These are phyloP conservation scores for Paraplagusia blochii DNA, from an alignment of 2,113 vertebrate species.

Conservation along the genomic window DNA sequence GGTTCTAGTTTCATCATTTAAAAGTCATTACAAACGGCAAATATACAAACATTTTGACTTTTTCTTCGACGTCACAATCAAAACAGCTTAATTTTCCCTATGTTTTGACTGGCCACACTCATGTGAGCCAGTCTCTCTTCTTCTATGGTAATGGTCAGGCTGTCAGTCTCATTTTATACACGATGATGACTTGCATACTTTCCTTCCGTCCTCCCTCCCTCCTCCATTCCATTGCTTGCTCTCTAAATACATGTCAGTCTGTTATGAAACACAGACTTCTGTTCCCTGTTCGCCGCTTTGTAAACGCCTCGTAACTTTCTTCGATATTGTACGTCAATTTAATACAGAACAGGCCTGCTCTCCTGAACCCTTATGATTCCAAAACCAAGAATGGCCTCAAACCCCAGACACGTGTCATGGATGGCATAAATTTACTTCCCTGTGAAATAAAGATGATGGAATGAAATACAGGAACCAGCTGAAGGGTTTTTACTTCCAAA, in stretches of 20 bases:
- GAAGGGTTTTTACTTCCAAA: neutral
- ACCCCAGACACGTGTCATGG: neutral
- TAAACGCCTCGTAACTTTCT: constrained; percentile 9
- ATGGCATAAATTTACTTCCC: neutral
- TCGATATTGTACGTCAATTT: constrained; percentile 14
- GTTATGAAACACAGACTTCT: constrained; percentile 48
- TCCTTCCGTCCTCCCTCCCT: constrained; percentile 35
- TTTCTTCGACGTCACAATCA: too few relatives aligned
- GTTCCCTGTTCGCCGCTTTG: constrained; percentile 25
- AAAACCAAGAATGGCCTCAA: neutral
- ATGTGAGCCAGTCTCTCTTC: constrained; percentile 11
- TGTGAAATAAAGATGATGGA: neutral
- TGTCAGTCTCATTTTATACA: constrained; percentile 43
- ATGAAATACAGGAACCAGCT: neutral
- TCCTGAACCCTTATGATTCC: neutral
- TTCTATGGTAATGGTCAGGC: constrained; percentile 37
- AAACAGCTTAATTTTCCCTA: neutral
- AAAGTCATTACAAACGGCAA: too few relatives aligned
- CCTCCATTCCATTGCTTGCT: constrained; percentile 21
- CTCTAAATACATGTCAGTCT: constrained; percentile 60
- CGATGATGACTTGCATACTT: constrained; percentile 53
- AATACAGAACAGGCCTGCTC: constrained; percentile 3
- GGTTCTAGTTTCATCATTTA: too few relatives aligned
- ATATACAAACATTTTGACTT: too few relatives aligned
- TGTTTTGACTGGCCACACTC: constrained; percentile 12